Conservation (phyloP, 2,888 invertebrate genomes). For the Drosophila demipolita region DNA sequence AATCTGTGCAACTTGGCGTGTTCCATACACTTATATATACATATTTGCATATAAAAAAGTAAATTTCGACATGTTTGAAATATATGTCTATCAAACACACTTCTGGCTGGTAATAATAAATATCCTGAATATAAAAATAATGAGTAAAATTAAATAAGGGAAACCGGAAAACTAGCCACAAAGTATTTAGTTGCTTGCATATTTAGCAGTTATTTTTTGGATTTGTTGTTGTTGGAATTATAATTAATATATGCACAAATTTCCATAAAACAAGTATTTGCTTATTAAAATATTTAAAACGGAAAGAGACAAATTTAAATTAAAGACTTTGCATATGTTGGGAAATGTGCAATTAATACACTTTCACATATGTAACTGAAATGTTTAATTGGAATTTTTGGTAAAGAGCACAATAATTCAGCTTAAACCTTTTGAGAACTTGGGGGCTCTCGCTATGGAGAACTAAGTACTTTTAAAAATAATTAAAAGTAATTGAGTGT, state of each 20-base stretch:
- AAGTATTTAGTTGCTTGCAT: constrained; percentile 2
- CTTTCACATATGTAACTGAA: background rate
- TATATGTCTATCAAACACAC: too few species aligned
- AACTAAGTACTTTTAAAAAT: constrained; percentile 3
- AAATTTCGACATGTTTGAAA: background rate
- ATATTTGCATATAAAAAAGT: background rate
- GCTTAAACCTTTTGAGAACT: background rate
- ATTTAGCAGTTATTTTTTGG: background rate
- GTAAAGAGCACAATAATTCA: background rate
- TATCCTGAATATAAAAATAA: background rate
- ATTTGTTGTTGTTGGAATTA: background rate
- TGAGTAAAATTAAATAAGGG: constrained; percentile 29
- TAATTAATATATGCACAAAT: constrained; percentile 17
- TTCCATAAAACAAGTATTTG: constrained; percentile 1
- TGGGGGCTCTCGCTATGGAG: constrained; percentile 1
- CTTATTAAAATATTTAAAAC: constrained; percentile 16
- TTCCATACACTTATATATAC: background rate
- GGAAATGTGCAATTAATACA: background rate
- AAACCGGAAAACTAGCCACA: constrained; percentile 11
- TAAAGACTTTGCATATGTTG: background rate
- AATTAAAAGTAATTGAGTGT: background rate
- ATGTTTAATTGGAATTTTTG: background rate
- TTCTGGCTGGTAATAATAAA: background rate
- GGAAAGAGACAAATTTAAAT: constrained; percentile 8
- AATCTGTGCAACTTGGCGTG: constrained; percentile 17